phyloP scores from a whole-genome alignment of 2,113 vertebrate species.

The Coryphaenoides rupestris region DNA sequence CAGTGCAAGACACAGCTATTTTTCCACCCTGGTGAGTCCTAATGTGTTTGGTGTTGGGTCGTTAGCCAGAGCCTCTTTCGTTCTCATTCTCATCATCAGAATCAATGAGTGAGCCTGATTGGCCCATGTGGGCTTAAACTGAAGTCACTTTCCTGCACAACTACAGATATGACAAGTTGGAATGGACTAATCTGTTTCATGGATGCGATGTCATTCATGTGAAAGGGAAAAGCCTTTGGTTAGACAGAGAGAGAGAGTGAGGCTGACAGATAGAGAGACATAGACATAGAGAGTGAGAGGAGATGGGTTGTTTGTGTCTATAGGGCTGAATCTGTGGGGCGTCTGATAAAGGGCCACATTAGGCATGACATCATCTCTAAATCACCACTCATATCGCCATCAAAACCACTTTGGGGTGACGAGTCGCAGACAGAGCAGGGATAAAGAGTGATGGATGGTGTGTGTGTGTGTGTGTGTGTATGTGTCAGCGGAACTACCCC shows the following conservation, averaged over 20 bases:
- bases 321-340: conserved; percentile 17
- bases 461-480: not conserved
- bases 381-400: conserved; percentile 25
- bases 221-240: conserved; percentile 11
- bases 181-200: conserved; percentile 25
- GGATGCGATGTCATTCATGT: conserved; percentile 22
- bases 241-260: conserved; percentile 2
- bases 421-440: not conserved
- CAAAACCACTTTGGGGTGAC: not conserved
- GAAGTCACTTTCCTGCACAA: conserved; percentile 10
- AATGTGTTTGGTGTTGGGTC: conserved; percentile 9
- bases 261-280: not conserved
- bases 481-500: no score
- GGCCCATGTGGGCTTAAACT: no score
- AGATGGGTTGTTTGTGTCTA: conserved; percentile 29
- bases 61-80: not conserved
- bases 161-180: conserved; percentile 15
- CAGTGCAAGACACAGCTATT: no score
- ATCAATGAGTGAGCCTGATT: no score
- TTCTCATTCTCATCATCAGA: no score
- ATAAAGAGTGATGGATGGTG: not conserved
- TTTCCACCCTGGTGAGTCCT: not conserved
- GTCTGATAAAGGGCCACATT: conserved; percentile 39
- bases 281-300: not conserved
- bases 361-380: conserved; percentile 34